These are phyloP conservation scores for Cybosia mesomella DNA, from an alignment of 2,888 invertebrate genomes.

Conservation along the genomic window DNA sequence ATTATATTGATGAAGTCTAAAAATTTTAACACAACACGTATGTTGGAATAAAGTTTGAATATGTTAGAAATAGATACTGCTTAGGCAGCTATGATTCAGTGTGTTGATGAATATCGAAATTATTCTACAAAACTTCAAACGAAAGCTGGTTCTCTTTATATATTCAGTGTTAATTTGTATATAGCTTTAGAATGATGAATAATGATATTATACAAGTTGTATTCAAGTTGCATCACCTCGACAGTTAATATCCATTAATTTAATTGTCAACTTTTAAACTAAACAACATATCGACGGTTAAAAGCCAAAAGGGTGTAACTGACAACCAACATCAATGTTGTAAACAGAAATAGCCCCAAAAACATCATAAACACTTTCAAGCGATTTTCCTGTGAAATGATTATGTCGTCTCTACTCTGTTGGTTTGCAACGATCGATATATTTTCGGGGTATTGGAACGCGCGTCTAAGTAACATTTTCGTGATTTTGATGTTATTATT, in stretches of 20 bases:
- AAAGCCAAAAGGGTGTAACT: conserved; percentile 1
- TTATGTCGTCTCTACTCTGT: background rate
- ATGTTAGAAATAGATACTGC: background rate
- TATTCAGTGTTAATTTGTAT: conserved; percentile 8
- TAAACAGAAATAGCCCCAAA: background rate
- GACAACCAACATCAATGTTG: background rate
- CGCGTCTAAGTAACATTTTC: conserved; percentile 21
- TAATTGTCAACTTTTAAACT: conserved; percentile 26
- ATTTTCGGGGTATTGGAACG: conserved; percentile 21
- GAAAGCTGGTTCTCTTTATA: conserved; percentile 12
- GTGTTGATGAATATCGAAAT: conserved; percentile 31
- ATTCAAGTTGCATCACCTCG: conserved; percentile 22
- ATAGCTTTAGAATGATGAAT: background rate
- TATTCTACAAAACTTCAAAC: background rate
- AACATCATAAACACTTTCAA: background rate
- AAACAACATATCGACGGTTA: conserved; percentile 15
- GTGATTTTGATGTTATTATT: conserved; percentile 43
- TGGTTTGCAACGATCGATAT: background rate
- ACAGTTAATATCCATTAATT: conserved; percentile 6
- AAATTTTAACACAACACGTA: too few relatives aligned
- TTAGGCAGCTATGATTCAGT: background rate
- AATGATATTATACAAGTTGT: conserved; percentile 19
- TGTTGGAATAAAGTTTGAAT: too few relatives aligned
- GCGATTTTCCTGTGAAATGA: background rate
- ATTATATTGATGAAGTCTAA: too few relatives aligned